These are phyloP conservation scores for Bombus cullumanus DNA, from an alignment of 1,140 invertebrate genomes.

Conservation along the genomic window DNA sequence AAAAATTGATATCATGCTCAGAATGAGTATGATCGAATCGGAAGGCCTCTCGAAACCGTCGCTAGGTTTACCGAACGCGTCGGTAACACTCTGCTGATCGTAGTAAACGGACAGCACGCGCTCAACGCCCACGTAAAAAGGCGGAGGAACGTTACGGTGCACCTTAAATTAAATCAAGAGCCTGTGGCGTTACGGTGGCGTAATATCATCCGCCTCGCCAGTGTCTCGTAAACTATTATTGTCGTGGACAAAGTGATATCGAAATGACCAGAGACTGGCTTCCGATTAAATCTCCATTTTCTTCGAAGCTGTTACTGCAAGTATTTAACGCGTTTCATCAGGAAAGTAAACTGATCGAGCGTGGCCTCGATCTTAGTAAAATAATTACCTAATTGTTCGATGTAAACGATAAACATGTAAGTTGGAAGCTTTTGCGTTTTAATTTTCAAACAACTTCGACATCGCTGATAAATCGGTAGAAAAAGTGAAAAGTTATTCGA, in stretches of 20 bases:
- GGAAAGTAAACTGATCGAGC: not conserved
- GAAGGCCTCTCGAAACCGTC: conserved; percentile 41
- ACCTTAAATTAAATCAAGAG: conserved; percentile 66
- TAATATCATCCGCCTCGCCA: conserved; percentile 55
- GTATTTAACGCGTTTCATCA: not conserved
- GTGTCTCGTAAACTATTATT: conserved; percentile 58
- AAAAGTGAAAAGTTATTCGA: too few relatives aligned
- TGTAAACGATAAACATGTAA: not conserved
- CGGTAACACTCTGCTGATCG: conserved; percentile 41
- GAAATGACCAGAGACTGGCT: conserved; percentile 35
- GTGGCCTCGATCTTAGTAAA: not conserved
- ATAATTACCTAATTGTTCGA: not conserved
- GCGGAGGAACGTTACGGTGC: conserved; percentile 58
- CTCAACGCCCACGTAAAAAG: conserved; percentile 64
- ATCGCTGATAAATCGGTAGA: too few relatives aligned
- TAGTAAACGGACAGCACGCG: conserved; percentile 56
- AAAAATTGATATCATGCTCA: not conserved
- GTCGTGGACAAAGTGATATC: conserved; percentile 52
- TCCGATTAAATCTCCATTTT: conserved; percentile 28
- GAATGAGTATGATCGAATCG: not conserved
- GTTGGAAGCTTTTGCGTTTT: not conserved
- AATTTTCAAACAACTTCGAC: not conserved
- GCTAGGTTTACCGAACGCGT: conserved; percentile 13
- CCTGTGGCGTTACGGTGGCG: conserved; percentile 58
- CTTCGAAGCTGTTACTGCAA: not conserved